Percentiles rank a stretch among this genome's conserved stretches.
These are phyloP conservation scores for Cotesia vestalis DNA, from an alignment of 1,140 invertebrate genomes.

Conservation along the genomic window DNA sequence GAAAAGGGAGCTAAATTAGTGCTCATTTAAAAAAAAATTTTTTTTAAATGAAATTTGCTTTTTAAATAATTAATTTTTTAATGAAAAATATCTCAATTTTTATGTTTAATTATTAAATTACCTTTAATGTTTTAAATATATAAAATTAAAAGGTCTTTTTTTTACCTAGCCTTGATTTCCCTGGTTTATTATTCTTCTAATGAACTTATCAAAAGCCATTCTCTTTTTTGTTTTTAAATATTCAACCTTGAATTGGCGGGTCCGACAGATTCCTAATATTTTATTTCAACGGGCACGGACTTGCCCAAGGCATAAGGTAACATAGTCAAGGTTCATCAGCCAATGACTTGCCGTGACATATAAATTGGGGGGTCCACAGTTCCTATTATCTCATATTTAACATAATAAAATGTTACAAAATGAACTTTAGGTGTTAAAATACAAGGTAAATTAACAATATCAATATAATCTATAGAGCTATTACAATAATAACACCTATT, in stretches of 20 bases:
- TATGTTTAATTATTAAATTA: no score
- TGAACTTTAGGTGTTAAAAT: neutral
- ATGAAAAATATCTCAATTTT: no score
- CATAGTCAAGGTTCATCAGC: constrained; percentile 40
- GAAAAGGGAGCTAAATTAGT: no score
- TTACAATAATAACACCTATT: no score
- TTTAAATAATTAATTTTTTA: no score
- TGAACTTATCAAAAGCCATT: neutral
- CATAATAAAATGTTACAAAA: neutral
- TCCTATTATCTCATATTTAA: neutral
- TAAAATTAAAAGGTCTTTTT: no score
- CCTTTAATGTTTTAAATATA: no score
- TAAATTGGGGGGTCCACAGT: constrained; percentile 25
- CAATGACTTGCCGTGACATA: constrained; percentile 46
- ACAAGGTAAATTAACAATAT: constrained; percentile 27
- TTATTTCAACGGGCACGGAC: constrained; percentile 35
- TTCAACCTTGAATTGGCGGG: neutral
- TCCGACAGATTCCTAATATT: constrained; percentile 36
- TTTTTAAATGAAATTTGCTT: no score
- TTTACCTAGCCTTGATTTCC: no score
- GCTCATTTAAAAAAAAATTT: no score
- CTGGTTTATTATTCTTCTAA: no score
- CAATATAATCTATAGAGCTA: neutral
- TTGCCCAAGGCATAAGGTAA: constrained; percentile 10
- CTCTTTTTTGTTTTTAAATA: constrained; percentile 2